phyloP scores from a whole-genome alignment of 2,797 vertebrate genomes.

The Alosa sapidissima region DNA sequence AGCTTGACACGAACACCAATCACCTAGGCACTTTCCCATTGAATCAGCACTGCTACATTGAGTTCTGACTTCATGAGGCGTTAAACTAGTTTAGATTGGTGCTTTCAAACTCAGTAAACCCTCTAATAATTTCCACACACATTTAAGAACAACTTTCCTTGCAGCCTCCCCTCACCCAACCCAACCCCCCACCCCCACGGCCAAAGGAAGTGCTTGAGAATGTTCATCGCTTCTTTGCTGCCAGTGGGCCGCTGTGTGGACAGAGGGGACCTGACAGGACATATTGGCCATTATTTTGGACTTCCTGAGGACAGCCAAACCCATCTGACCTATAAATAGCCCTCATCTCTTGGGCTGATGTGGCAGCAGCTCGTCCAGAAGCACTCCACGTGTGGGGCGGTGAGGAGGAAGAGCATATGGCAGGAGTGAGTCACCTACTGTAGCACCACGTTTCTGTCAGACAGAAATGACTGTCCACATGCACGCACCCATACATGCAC shows the following conservation, averaged over 20 bases:
- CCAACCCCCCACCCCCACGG: not conserved
- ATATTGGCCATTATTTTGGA: constrained; percentile 13
- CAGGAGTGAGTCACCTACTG: not conserved
- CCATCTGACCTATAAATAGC: not conserved
- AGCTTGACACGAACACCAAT: not conserved
- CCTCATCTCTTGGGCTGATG: not conserved
- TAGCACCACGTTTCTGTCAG: not conserved
- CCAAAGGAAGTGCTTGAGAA: not conserved
- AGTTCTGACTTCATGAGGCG: not conserved
- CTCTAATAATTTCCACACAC: not conserved
- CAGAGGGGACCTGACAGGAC: not conserved
- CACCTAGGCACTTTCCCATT: not conserved
- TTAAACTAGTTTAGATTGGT: not conserved
- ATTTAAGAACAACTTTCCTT: not conserved
- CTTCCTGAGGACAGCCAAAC: not conserved
- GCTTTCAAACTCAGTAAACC: not conserved
- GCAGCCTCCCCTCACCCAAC: not conserved
- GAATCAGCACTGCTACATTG: not conserved
- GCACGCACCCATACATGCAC: too few species aligned
- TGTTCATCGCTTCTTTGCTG: not conserved
- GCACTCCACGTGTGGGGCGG: not conserved
- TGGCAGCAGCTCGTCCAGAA: not conserved
- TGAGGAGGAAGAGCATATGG: not conserved
- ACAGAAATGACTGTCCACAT: not conserved
- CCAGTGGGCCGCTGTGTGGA: not conserved